Evolutionary conservation across 2,113 vertebrate genomes (phyloP).

Genomic region (Hassar affinis): DNA sequence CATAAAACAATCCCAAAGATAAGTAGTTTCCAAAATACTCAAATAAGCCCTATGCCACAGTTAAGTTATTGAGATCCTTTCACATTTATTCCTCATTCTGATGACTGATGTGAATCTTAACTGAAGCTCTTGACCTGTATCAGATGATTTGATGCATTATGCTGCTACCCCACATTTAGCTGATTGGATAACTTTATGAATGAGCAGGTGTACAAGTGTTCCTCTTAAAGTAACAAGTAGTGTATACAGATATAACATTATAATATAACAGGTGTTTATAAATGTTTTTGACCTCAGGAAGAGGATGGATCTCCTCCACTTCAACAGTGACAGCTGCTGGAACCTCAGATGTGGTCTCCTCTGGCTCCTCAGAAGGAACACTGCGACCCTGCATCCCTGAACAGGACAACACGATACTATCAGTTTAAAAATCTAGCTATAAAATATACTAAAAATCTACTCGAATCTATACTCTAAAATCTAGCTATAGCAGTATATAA

Average conservation of each 20-base stretch:
- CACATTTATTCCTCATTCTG: background rate
- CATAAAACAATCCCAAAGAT: background rate
- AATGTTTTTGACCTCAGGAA: constrained; percentile 77
- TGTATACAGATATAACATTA: too few relatives aligned
- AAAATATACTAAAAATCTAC: background rate
- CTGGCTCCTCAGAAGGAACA: constrained; percentile 57
- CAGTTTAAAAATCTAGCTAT: background rate
- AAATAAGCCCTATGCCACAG: background rate
- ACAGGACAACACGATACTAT: background rate
- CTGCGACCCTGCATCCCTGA: constrained; percentile 42
- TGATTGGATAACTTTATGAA: background rate
- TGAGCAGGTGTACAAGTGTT: background rate
- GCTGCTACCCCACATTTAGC: background rate
- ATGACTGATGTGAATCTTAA: background rate
- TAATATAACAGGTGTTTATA: background rate
- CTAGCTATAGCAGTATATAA: too few relatives aligned
- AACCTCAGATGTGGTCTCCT: constrained; percentile 64
- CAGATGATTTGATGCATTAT: background rate
- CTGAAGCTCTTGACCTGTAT: background rate
- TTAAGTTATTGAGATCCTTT: background rate
- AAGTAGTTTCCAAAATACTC: background rate
- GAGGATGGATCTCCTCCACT: constrained; percentile 83
- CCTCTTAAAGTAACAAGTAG: background rate
- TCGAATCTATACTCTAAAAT: too few relatives aligned
- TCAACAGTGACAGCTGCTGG: constrained; percentile 82